Conservation (phyloP, 2,888 invertebrate genomes). For the Chymomyza procnemis region DNA sequence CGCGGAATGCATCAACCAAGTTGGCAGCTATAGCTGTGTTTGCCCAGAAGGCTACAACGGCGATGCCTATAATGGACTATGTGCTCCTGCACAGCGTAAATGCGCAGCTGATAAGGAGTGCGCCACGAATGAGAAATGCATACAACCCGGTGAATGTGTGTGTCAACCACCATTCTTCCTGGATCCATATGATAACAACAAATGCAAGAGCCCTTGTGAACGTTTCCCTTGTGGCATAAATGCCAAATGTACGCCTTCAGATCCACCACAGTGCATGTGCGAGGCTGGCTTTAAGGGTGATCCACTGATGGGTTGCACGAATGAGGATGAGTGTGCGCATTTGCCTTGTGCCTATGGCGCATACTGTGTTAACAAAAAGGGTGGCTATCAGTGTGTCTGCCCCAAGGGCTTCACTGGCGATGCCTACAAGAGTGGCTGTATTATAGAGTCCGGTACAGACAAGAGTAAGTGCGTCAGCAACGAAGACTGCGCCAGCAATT, state of each 20-base stretch:
- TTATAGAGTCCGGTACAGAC: slow-evolving; percentile 80
- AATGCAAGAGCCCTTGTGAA: slow-evolving; percentile 95
- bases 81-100: slow-evolving; percentile 89
- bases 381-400: slow-evolving; percentile 91
- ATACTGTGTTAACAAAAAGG: slow-evolving; percentile 91
- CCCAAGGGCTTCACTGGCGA: slow-evolving; percentile 90
- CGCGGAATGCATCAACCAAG: slow-evolving; percentile 89
- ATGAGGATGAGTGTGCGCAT: slow-evolving; percentile 91
- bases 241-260: slow-evolving; percentile 92
- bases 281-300: slow-evolving; percentile 92
- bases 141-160: slow-evolving; percentile 93
- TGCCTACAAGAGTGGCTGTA: slow-evolving; percentile 90
- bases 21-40: slow-evolving; percentile 88
- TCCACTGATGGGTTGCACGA: slow-evolving; percentile 89
- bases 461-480: slow-evolving; percentile 85
- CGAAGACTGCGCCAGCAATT: slow-evolving; percentile 88
- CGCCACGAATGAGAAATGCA: slow-evolving; percentile 91
- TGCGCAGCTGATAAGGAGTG: slow-evolving; percentile 92
- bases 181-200: slow-evolving; percentile 88
- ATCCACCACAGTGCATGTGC: slow-evolving; percentile 94
- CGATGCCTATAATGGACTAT: slow-evolving; percentile 89
- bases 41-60: slow-evolving; percentile 90
- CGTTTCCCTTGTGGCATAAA: slow-evolving; percentile 93
- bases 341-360: slow-evolving; percentile 93
- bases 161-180: slow-evolving; percentile 94